These are phyloP conservation scores for Hirudinaria manillensis DNA, from an alignment of 2,888 invertebrate species.

Conservation along the genomic window DNA sequence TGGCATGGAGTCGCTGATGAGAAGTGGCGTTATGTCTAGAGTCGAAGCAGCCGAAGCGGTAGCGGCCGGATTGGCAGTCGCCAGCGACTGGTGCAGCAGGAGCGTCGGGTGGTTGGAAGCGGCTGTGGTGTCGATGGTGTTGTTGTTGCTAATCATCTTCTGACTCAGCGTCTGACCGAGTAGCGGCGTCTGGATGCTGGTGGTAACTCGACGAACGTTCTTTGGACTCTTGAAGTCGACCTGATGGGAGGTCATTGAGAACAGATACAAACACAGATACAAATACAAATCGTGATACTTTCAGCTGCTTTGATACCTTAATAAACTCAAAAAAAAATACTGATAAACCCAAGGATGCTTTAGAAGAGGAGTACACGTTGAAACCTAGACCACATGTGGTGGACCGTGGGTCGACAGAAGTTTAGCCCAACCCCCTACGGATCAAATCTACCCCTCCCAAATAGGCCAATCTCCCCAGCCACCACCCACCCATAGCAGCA, in stretches of 20 bases:
- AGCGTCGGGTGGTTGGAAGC: not conserved
- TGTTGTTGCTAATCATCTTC: not conserved
- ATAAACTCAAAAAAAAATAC: no score
- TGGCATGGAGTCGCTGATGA: conserved; percentile 10
- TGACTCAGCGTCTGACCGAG: conserved; percentile 3
- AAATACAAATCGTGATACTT: no score
- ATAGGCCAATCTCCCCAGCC: no score
- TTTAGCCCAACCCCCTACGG: no score
- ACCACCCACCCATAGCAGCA: no score
- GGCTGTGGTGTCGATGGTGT: not conserved
- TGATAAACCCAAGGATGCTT: no score
- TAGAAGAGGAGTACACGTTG: no score
- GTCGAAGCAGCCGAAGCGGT: not conserved
- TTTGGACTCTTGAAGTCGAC: not conserved
- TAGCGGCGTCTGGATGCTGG: not conserved
- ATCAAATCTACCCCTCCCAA: no score
- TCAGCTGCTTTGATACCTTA: no score
- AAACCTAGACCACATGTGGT: no score
- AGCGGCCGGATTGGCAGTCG: not conserved
- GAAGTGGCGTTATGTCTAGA: not conserved
- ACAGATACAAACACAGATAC: no score
- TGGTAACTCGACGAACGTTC: not conserved
- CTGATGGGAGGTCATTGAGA: not conserved
- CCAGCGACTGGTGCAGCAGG: conserved; percentile 13
- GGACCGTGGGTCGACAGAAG: no score